Base-by-base conservation (phyloP, 2,113 vertebrate genomes). In the Cynocephalus volans region DNA sequence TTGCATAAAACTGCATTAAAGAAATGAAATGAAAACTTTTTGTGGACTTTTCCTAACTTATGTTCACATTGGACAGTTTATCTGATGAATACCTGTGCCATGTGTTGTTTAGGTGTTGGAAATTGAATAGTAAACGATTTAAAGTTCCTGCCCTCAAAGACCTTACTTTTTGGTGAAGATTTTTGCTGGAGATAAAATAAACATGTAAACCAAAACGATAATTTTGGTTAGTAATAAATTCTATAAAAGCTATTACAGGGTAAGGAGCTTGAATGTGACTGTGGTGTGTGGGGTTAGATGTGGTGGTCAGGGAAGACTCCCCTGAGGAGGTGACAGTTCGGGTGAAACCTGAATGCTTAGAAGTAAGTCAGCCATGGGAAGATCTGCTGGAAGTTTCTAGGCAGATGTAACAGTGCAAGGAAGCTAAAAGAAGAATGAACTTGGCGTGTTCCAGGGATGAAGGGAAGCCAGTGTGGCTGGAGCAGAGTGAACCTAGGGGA, bases 1-100 rank as follows among this genome's bases (percentile, higher is more conserved):
- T 72, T 60, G 33, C 26, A 15, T 96, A 80, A 60, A 84, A 65
- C 36, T 54, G 79, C 80, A 85, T 67, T 79, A 72, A 92, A 80
- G 52, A 93, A 88, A n/a, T 76, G n/a, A 85, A 96, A 50, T 88
- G 52, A 67, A 95, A 77, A n/a, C n/a, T 12, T 76, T 84, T 26
- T 10, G 14, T 89, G 52, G 19, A 79, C 65, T 85, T 92, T 65
- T 24, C 33, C 70, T 69, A 73, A 62, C 14, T 70, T 56, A 60
- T 10, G 11, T 92, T 96, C 41, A 67, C 64, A 67, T 33, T 77
- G 79, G n/a, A 52, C 10, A 26, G 2, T 85, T 88, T 86, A 79
- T 88, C 73, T 77, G 56, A 60, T 73, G 79, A 92, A 17, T 41
- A 6, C 14, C 23, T 88, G 26, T 52, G 75, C 41, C 62, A 92